These are phyloP conservation scores for Paramormyrops kingsleyae DNA, from an alignment of 2,113 vertebrate genomes.

Conservation along the genomic window DNA sequence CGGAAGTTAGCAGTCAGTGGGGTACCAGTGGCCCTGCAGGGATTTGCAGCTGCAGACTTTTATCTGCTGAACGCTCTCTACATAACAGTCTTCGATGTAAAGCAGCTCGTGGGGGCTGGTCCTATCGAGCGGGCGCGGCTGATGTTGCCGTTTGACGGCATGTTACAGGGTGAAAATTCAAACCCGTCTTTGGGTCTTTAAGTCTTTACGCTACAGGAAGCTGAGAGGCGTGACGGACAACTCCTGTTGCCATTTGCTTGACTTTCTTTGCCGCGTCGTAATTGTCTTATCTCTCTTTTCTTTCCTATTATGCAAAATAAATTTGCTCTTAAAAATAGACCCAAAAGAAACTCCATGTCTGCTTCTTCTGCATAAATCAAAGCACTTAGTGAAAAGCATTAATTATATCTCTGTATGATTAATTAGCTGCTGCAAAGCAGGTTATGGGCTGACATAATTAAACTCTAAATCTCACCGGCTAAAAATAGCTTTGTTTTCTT, in stretches of 20 bases:
- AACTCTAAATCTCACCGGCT: slow-evolving; percentile 12
- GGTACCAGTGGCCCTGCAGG: background rate
- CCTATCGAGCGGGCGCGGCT: background rate
- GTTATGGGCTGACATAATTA: slow-evolving; percentile 21
- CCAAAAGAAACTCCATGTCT: background rate
- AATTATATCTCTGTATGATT: slow-evolving; percentile 24
- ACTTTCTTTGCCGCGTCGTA: background rate
- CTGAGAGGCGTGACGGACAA: background rate
- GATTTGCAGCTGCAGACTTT: background rate
- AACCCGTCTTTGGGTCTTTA: background rate
- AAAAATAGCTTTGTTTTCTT: slow-evolving; percentile 23
- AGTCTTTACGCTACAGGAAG: background rate
- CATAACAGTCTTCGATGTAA: background rate
- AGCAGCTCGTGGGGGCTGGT: background rate
- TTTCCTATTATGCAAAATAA: background rate
- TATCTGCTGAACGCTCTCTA: background rate
- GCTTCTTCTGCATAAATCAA: slow-evolving; percentile 15
- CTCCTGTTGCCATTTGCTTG: background rate
- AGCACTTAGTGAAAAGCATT: slow-evolving; percentile 14
- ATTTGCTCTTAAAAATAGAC: background rate
- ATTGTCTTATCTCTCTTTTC: background rate
- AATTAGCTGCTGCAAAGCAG: slow-evolving; percentile 16
- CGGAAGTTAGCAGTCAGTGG: background rate
- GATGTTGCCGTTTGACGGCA: background rate
- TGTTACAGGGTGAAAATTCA: background rate